Evolutionary conservation across 2,113 vertebrate species (phyloP), one percentile per base, ranked within the genome.

Genomic region (Elanus axillaris): DNA sequence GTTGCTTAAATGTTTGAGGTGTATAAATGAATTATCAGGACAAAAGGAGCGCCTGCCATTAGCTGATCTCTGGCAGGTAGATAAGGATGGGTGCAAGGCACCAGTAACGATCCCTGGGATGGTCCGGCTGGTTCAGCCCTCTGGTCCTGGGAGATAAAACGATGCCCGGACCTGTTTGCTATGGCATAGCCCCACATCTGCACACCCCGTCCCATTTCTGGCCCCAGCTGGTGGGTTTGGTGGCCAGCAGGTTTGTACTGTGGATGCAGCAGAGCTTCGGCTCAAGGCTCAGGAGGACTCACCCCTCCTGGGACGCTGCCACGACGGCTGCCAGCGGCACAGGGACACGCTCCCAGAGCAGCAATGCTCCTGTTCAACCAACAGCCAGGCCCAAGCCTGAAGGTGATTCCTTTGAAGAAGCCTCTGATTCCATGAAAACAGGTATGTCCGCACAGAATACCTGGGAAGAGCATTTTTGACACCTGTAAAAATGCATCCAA

Each of bases 31-130:
- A 20, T 40, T 38, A 11, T 12, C 1, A 3, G 84, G 64, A 48
- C 2, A 9, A 45, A 83, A 36, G 75, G 48, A 63, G 9, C 0
- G 5, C 43, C 31, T 32, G 43, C 26, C 7, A 4, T 68, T 47
- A 43, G 59, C 58, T 72, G 66, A 34, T 34, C 34, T 31, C 43
- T 10, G 43, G 79, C 53, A n/a, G 47, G 23, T 0, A 1, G 50
- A 36, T 0, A 1, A 55, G 13, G 32, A 40, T 0, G 38, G 10
- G 69, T 43, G 26, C 68, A 62, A n/a, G 63, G 79, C 0, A 17
- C 42, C 26, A 2, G 38, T 22, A 71, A 59, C 3, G 7, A 48
- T 20, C 10, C 19, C 76, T 25, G 60, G 71, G 43, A 68, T 25
- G 34, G 53, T 20, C 40, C 8, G 18, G 27, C 64, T 77, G 48